Evolutionary conservation across 2,113 vertebrate genomes (phyloP).

Genomic region (Alethe castanea): DNA sequence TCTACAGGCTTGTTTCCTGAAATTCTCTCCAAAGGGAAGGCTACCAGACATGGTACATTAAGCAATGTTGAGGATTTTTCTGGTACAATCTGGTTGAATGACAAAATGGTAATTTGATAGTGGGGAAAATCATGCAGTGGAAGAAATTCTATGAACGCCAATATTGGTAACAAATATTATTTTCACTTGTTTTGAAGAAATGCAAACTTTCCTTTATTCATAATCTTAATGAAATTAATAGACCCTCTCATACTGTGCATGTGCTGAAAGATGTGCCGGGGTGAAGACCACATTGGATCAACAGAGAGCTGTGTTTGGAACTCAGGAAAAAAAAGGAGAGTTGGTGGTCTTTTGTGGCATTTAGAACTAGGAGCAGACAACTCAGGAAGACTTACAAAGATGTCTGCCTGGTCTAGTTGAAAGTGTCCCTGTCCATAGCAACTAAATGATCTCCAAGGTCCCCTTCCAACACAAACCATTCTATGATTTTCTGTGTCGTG

Average conservation of each 20-base stretch:
- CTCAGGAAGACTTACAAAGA: neutral
- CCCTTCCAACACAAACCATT: neutral
- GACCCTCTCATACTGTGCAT: neutral
- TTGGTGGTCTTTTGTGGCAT: neutral
- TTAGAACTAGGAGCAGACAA: neutral
- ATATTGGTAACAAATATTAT: neutral
- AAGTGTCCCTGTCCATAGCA: neutral
- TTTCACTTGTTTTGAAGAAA: neutral
- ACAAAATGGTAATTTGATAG: neutral
- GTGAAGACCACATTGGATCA: neutral
- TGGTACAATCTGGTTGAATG: neutral
- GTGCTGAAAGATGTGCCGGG: rapidly evolving
- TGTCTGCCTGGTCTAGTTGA: neutral
- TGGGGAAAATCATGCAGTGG: neutral
- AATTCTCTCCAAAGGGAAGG: neutral
- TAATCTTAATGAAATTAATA: neutral
- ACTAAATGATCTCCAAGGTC: neutral
- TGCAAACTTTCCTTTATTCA: neutral
- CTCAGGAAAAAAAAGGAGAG: neutral
- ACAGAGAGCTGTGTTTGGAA: neutral
- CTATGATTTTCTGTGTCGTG: neutral
- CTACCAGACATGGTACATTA: neutral
- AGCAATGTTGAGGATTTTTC: neutral
- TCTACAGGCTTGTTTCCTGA: neutral
- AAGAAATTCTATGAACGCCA: neutral